These are phyloP conservation scores for Atherinosoma microstoma DNA, from an alignment of 2,797 vertebrate genomes.

Conservation along the genomic window DNA sequence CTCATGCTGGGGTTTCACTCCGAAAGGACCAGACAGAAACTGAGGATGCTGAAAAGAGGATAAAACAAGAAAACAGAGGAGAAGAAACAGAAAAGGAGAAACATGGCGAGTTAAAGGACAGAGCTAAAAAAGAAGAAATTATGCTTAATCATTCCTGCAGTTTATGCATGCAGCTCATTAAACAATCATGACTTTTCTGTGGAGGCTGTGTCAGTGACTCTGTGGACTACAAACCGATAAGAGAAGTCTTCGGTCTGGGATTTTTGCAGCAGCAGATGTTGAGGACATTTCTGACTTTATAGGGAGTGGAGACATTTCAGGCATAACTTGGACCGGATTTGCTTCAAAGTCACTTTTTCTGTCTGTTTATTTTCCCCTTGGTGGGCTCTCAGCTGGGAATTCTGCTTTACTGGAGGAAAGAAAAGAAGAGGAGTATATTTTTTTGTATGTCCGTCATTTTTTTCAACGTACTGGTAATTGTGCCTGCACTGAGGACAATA, in stretches of 20 bases:
- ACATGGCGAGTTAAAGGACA: slow-evolving; percentile 23
- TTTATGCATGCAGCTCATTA: slow-evolving; percentile 31
- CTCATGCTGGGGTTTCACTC: slow-evolving; percentile 56
- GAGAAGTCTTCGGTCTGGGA: slow-evolving; percentile 45
- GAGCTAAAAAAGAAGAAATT: slow-evolving; percentile 21
- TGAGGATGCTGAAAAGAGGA: slow-evolving; percentile 36
- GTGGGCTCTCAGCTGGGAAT: slow-evolving; percentile 46
- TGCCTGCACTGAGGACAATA: slow-evolving; percentile 24
- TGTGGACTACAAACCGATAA: slow-evolving; percentile 49
- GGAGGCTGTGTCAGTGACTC: slow-evolving; percentile 53
- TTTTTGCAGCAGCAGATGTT: slow-evolving; percentile 67
- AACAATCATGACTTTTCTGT: slow-evolving; percentile 40
- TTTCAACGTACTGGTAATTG: slow-evolving; percentile 7
- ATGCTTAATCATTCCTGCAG: slow-evolving; percentile 17
- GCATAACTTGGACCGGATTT: slow-evolving; percentile 58
- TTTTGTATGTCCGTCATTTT: slow-evolving; percentile 14
- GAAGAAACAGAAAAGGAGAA: slow-evolving; percentile 21
- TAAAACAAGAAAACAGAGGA: slow-evolving; percentile 36
- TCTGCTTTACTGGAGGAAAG: slow-evolving; percentile 17
- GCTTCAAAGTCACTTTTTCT: slow-evolving; percentile 48
- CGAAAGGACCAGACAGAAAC: slow-evolving; percentile 60
- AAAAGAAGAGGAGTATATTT: slow-evolving; percentile 21
- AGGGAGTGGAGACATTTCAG: slow-evolving; percentile 55
- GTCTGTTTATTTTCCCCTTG: slow-evolving; percentile 20
- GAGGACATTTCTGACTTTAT: slow-evolving; percentile 66